A percentile compares a stretch with the other conserved stretches of the same genome.
Evolutionary conservation across 2,113 vertebrate species (phyloP).

Genomic region (Oophaga pumilio): DNA sequence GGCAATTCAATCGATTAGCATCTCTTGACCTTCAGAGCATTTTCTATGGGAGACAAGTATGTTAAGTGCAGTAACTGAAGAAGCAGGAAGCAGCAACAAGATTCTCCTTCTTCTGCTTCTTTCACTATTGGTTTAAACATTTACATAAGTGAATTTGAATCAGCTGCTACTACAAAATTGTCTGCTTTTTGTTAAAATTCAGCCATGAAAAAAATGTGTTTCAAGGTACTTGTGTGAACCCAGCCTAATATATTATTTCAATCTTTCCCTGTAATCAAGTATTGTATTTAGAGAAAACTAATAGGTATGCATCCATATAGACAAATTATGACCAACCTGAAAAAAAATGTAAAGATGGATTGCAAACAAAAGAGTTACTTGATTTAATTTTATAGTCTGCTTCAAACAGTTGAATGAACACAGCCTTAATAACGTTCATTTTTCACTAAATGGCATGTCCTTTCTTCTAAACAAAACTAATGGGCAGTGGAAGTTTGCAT

Average conservation of each 20-base stretch:
- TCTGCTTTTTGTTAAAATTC: neutral
- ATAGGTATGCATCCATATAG: neutral
- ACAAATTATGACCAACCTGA: conserved; percentile 6
- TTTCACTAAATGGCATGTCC: conserved; percentile 62
- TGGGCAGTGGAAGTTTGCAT: conserved; percentile 64
- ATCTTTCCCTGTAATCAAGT: neutral
- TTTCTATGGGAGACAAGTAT: too few species aligned
- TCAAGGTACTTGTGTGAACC: neutral
- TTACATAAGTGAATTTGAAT: neutral
- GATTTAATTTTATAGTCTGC: conserved; percentile 64
- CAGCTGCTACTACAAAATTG: neutral
- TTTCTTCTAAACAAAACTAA: conserved; percentile 67
- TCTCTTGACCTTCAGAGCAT: too few species aligned
- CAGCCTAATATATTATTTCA: neutral
- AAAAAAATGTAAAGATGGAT: conserved; percentile 60
- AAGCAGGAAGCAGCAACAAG: too few species aligned
- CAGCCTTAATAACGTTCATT: conserved; percentile 62
- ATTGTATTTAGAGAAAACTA: neutral
- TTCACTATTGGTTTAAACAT: neutral
- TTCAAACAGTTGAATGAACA: conserved; percentile 59
- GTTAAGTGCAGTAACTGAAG: too few species aligned
- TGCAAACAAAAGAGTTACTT: conserved; percentile 55
- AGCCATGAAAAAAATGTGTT: neutral
- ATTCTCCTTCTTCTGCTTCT: too few species aligned
- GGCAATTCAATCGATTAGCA: too few species aligned